Evolutionary conservation across 1,140 invertebrate species (phyloP), one percentile per base, ranked within the genome.

Genomic region (Drosophila funebris): DNA sequence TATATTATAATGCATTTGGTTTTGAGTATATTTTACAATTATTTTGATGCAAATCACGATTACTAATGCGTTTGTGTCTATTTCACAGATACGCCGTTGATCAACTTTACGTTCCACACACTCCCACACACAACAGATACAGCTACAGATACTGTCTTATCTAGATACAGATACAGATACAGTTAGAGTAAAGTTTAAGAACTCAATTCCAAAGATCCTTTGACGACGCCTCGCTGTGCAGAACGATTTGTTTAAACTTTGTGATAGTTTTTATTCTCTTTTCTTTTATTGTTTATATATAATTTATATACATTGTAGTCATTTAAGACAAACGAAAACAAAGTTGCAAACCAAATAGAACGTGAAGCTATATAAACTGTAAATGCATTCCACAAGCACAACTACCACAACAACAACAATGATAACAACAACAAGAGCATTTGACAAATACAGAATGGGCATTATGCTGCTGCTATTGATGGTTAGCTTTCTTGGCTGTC

Each of bases 1-100:
- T 9, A 18, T 31, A 20, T 20, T 44, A n/a, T 31, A 31, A 20
- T 18, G 6, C 9, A 44, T 68, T 52, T 57, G 9, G 5, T 61
- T 13, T 46, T 27, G 43, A 27, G 43, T 46, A 24, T 11, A 31
- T 7, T 4, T 18, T 9, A 29, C 8, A 8, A 16, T 16, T 33
- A 61, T 56, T 46, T 46, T 1, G 3, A 46, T 70, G 31, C 1
- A 39, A 31, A 48, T 14, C 11, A 18, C 52, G 24, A 29, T 33
- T 46, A 66, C 67, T 88, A 88, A 87, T 87, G 67, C 41, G 31
- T 61, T 82, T 69, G 44, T 69, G 50, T 87, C 67, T 87, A 72
- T 43, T 76, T 63, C 82, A 61, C 82, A 87, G 82, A 88, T 88
- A 76, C 64, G 82, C 80, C 78, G 77, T 67, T 56, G 60, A 71